Evolutionary conservation across 2,113 vertebrate genomes (phyloP).

Genomic region (Stegostoma tigrinum): DNA sequence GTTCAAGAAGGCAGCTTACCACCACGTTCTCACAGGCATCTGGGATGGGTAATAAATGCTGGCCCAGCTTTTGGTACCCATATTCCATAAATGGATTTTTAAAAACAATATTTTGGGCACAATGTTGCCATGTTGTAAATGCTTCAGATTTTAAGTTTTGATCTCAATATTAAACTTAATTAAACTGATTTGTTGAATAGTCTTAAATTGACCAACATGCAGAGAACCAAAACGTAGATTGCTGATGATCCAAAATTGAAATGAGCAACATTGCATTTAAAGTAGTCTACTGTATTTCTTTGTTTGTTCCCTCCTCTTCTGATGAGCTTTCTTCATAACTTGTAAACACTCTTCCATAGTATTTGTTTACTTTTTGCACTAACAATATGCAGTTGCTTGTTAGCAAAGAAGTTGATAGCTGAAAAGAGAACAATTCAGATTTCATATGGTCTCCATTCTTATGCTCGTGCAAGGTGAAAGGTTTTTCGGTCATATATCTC

Average conservation of each 20-base stretch:
- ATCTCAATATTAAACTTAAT: not conserved
- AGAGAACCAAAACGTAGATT: not conserved
- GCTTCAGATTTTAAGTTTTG: not conserved
- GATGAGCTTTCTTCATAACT: not conserved
- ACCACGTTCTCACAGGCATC: too few relatives aligned
- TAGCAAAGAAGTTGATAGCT: not conserved
- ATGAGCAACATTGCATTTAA: not conserved
- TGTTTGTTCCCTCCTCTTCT: not conserved
- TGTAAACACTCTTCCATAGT: not conserved
- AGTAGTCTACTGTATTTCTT: not conserved
- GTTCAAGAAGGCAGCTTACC: too few relatives aligned
- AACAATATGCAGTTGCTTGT: not conserved
- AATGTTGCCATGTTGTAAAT: not conserved
- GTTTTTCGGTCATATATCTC: too few relatives aligned
- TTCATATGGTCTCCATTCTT: not conserved
- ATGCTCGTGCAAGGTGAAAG: too few relatives aligned
- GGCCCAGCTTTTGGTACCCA: too few relatives aligned
- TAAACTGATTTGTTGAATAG: not conserved
- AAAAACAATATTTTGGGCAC: not conserved
- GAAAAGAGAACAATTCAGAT: not conserved
- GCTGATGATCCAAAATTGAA: not conserved
- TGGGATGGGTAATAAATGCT: too few relatives aligned
- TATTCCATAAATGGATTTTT: too few relatives aligned
- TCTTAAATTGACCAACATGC: not conserved
- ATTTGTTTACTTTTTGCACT: not conserved